Percentiles rank a stretch among this genome's conserved stretches.
Conservation (phyloP, 2,113 vertebrate species). For the Semnornis frantzii region DNA sequence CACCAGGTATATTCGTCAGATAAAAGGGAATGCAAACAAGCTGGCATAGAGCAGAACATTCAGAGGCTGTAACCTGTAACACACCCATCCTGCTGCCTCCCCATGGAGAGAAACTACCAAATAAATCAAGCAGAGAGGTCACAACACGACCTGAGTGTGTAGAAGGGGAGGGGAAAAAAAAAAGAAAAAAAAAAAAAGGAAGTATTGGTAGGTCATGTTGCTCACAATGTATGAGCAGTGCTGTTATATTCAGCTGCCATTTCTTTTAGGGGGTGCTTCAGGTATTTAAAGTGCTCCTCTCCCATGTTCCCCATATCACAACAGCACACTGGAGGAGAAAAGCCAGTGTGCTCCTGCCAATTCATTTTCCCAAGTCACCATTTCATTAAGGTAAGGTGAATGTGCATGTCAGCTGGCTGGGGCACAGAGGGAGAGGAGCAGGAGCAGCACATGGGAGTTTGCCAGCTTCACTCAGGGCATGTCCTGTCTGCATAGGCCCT, state of each 20-base stretch:
- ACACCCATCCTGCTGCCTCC: conserved; percentile 22
- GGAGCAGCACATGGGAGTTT: rapidly evolving
- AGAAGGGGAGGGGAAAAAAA: not conserved
- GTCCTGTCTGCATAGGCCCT: rapidly evolving
- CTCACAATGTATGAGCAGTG: not conserved
- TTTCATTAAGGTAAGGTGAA: rapidly evolving
- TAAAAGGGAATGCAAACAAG: not conserved
- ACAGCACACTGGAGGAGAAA: rapidly evolving
- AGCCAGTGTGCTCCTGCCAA: not conserved
- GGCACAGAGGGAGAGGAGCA: not conserved
- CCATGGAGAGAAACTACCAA: not conserved
- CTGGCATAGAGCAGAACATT: not conserved
- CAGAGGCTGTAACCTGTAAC: not conserved
- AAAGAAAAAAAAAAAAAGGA: not conserved
- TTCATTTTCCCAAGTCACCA: rapidly evolving
- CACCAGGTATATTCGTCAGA: not conserved
- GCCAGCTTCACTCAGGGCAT: rapidly evolving
- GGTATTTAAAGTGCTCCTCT: not conserved
- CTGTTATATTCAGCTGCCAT: not conserved
- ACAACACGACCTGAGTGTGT: not conserved
- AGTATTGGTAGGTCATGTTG: not conserved
- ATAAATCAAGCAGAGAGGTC: conserved; percentile 25
- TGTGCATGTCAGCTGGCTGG: rapidly evolving
- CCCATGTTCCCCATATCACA: rapidly evolving
- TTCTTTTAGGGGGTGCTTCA: not conserved